A percentile compares a stretch with the other conserved stretches of the same genome.
These are phyloP conservation scores for Chorisops tibialis DNA, from an alignment of 2,888 invertebrate species.

Conservation along the genomic window DNA sequence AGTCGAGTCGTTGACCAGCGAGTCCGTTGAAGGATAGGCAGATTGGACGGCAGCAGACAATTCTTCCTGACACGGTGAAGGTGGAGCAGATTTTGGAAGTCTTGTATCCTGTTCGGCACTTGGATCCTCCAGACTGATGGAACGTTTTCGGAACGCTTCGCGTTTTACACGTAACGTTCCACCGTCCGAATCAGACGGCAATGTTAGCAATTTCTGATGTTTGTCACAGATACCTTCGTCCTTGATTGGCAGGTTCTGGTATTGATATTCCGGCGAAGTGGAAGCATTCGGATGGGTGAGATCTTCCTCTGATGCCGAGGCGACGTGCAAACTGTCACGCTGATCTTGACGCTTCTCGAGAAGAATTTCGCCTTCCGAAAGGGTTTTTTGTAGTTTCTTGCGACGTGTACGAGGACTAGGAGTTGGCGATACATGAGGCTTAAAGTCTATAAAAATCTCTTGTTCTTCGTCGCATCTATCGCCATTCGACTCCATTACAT, in stretches of 20 bases:
- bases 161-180: conserved; percentile 53
- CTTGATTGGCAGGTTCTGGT: conserved; percentile 36
- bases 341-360: conserved; percentile 57
- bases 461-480: conserved; percentile 60
- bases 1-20: conserved; percentile 72
- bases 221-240: conserved; percentile 37
- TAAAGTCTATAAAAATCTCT: conserved; percentile 85
- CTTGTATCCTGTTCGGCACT: conserved; percentile 46
- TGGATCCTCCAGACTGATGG: conserved; percentile 67
- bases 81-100: conserved; percentile 62
- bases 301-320: conserved; percentile 64
- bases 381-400: conserved; percentile 66
- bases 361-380: conserved; percentile 78
- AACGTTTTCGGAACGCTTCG: conserved; percentile 71
- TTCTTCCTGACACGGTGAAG: conserved; percentile 59
- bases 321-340: conserved; percentile 53
- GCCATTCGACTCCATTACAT: neutral
- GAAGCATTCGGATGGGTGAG: conserved; percentile 43
- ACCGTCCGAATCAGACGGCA: conserved; percentile 38
- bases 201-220: conserved; percentile 32
- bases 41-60: conserved; percentile 56
- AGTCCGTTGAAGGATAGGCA: conserved; percentile 79
- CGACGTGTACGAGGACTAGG: conserved; percentile 58
- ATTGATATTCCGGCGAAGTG: conserved; percentile 27
- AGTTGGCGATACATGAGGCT: conserved; percentile 69